Evolutionary conservation across 1,140 invertebrate species (phyloP).

Genomic region (Plectrocnemia conspersa): DNA sequence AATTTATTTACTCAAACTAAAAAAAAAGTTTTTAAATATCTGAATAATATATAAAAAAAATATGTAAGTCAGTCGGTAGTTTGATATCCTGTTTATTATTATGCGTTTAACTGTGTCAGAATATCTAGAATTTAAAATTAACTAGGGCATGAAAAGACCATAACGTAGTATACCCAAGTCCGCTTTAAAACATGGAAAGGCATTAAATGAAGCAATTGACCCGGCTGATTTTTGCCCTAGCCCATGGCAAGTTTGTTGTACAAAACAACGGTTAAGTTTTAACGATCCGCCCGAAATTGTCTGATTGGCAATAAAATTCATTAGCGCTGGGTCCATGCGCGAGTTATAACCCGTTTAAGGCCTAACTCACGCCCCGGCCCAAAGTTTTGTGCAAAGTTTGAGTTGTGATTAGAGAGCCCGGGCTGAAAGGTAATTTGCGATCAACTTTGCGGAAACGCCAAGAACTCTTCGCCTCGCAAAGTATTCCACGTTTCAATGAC

Average conservation of each 20-base stretch:
- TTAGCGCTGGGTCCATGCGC: constrained; percentile 9
- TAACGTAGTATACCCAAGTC: no score
- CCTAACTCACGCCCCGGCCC: constrained; percentile 7
- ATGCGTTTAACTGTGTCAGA: no score
- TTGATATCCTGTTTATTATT: no score
- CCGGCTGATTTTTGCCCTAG: no score
- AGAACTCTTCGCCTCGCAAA: constrained; percentile 1
- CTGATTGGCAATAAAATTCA: constrained; percentile 17
- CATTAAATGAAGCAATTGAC: no score
- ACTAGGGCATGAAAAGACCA: no score
- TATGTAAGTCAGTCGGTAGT: no score
- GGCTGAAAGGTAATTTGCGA: constrained; percentile 9
- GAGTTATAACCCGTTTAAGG: constrained; percentile 16
- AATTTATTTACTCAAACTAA: no score
- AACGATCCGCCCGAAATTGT: constrained; percentile 6
- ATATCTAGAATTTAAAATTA: no score
- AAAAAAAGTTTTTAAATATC: no score
- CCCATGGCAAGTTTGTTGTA: not conserved
- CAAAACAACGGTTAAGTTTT: constrained; percentile 14
- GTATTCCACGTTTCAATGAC: constrained; percentile 5
- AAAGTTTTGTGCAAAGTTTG: constrained; percentile 12
- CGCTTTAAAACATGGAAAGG: no score
- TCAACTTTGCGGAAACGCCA: constrained; percentile 9
- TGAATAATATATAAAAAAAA: no score
- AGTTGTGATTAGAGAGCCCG: constrained; percentile 12